phyloP scores from a whole-genome alignment of 2,797 vertebrate species.

The Podarcis lilfordi region DNA sequence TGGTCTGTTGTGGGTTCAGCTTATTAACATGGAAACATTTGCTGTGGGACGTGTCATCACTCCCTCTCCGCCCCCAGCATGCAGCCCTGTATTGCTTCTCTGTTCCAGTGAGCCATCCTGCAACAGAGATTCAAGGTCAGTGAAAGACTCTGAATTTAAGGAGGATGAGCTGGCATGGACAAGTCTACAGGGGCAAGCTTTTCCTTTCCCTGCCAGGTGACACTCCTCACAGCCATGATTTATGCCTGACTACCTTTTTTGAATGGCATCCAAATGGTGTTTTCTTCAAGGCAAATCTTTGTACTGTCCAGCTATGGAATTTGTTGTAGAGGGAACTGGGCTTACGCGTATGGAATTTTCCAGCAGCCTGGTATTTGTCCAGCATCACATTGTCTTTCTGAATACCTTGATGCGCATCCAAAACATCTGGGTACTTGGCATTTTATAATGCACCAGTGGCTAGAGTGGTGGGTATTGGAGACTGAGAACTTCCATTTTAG shows the following conservation, averaged over 20 bases:
- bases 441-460: slow-evolving; percentile 6
- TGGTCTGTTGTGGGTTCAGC: neutral
- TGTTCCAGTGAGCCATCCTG: neutral
- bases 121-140: slow-evolving; percentile 25
- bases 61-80: neutral
- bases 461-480: neutral
- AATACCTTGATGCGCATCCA: neutral
- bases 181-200: neutral
- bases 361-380: slow-evolving; percentile 13
- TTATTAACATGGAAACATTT: neutral
- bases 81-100: neutral
- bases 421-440: slow-evolving; percentile 17
- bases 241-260: slow-evolving; percentile 12
- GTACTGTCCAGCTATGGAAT: slow-evolving; percentile 14
- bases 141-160: slow-evolving; percentile 4
- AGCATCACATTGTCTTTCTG: neutral
- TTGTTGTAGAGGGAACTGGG: neutral
- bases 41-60: neutral
- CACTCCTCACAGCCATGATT: neutral
- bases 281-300: slow-evolving; percentile 13
- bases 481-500: neutral
- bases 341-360: slow-evolving; percentile 55
- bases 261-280: neutral
- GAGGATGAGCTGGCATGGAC: slow-evolving; percentile 18
- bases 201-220: neutral